Evolutionary conservation across 2,888 invertebrate species (phyloP).

Genomic region (Schizaphis graminum): DNA sequence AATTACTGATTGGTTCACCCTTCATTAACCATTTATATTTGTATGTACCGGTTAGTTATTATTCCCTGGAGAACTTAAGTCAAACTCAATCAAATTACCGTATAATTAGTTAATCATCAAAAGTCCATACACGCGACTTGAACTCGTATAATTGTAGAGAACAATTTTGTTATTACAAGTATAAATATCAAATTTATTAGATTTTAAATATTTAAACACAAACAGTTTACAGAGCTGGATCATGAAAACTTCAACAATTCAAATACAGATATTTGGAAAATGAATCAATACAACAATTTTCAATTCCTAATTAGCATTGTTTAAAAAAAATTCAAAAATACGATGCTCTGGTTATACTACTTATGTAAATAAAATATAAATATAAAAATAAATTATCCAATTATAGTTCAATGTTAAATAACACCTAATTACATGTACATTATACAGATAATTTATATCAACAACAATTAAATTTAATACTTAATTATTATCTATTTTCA

Average conservation of each 20-base stretch:
- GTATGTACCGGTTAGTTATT: background rate
- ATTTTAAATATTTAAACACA: background rate
- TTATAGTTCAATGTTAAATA: background rate
- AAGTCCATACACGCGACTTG: background rate
- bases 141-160: background rate
- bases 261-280: background rate
- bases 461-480: background rate
- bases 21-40: conserved; percentile 6
- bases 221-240: background rate
- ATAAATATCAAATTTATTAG: background rate
- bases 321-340: background rate
- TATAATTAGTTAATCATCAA: conserved; percentile 27
- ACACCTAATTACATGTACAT: background rate
- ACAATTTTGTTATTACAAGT: background rate
- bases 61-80: background rate
- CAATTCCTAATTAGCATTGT: background rate
- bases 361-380: background rate
- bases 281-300: background rate
- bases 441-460: background rate
- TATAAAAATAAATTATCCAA: background rate
- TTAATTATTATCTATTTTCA: background rate
- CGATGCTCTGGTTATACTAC: background rate
- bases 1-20: background rate
- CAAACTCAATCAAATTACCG: background rate
- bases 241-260: background rate